phyloP scores from a whole-genome alignment of 2,888 invertebrate species.

The Octonoba sinensis region DNA sequence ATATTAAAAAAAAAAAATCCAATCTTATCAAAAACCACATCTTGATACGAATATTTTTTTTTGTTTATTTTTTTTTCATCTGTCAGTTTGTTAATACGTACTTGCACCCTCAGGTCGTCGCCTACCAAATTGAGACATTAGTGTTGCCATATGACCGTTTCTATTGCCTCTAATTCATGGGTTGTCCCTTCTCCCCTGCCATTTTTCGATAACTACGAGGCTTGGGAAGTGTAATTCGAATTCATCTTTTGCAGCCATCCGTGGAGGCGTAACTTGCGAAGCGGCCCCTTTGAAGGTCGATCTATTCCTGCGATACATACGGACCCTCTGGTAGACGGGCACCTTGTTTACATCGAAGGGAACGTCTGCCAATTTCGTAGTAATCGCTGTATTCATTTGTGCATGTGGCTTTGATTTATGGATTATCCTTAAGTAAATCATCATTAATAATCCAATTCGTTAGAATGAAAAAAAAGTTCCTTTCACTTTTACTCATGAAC shows the following conservation, averaged over 20 bases:
- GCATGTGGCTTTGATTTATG: no score
- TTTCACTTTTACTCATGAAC: no score
- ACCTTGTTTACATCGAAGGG: conserved; percentile 12
- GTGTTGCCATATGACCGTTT: conserved; percentile 18
- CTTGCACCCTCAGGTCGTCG: conserved; percentile 3
- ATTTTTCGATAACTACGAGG: not conserved
- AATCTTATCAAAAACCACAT: no score
- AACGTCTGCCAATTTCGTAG: not conserved
- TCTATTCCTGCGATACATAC: conserved; percentile 23
- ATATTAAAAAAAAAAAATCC: no score
- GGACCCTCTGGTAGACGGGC: conserved; percentile 30
- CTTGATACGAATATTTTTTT: not conserved
- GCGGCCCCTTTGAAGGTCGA: conserved; percentile 48
- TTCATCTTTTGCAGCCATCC: not conserved
- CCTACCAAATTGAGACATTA: conserved; percentile 41
- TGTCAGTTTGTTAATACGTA: not conserved
- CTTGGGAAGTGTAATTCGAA: not conserved
- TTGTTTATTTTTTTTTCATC: not conserved
- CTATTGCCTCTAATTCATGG: conserved; percentile 19
- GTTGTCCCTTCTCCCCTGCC: conserved; percentile 9
- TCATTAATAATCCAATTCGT: no score
- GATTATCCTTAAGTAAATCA: no score
- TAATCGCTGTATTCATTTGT: not conserved
- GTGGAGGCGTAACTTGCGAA: conserved; percentile 26
- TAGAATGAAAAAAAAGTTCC: no score